Percentiles rank a stretch among this genome's conserved stretches.
Evolutionary conservation across 2,113 vertebrate species (phyloP).

Genomic region (Oncorhynchus clarkii): DNA sequence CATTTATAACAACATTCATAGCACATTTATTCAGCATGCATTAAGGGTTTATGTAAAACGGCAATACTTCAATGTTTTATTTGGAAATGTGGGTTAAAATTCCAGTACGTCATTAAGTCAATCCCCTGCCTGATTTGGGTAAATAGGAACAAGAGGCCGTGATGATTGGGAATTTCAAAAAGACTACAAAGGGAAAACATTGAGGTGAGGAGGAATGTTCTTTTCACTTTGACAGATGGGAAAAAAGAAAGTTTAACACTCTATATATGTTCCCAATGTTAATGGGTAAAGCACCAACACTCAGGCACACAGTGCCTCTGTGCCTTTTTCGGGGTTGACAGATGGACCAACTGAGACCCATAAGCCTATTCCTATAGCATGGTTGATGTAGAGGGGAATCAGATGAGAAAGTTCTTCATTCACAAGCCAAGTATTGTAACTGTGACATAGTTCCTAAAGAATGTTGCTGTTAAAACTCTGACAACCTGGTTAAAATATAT

Average conservation of each 20-base stretch:
- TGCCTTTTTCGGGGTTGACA: neutral
- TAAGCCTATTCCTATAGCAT: neutral
- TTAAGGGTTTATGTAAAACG: too few relatives aligned
- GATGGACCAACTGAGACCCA: constrained; percentile 1
- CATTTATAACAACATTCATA: too few relatives aligned
- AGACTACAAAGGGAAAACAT: neutral
- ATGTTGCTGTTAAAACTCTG: too few relatives aligned
- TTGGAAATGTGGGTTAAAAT: constrained; percentile 12
- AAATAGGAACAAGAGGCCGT: neutral
- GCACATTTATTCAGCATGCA: too few relatives aligned
- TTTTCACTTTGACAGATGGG: neutral
- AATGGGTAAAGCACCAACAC: too few relatives aligned
- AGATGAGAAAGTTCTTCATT: neutral
- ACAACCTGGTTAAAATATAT: too few relatives aligned
- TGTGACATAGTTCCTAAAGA: too few relatives aligned
- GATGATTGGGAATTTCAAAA: constrained; percentile 2
- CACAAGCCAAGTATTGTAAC: neutral
- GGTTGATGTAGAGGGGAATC: neutral
- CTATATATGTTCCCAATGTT: neutral
- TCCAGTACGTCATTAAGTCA: neutral
- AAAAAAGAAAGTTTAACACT: too few relatives aligned
- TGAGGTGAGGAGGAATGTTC: constrained; percentile 1
- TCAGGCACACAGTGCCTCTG: too few relatives aligned
- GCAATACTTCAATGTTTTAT: too few relatives aligned
- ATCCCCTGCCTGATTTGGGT: too few relatives aligned